These are phyloP conservation scores for Eubucco bourcierii DNA, from an alignment of 2,113 vertebrate genomes.

Conservation along the genomic window DNA sequence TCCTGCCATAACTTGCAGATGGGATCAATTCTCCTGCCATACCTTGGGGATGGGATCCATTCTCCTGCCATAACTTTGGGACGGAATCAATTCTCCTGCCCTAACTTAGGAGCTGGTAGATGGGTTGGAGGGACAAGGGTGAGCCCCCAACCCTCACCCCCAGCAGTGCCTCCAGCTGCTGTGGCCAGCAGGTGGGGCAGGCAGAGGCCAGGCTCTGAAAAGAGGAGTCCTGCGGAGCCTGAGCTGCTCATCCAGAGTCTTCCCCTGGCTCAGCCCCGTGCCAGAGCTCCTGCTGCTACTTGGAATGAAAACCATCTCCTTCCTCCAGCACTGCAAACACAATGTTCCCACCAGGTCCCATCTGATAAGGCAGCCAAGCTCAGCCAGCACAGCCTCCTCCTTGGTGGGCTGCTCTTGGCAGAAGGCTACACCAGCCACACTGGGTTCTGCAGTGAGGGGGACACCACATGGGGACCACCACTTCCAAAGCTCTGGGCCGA, in stretches of 20 bases:
- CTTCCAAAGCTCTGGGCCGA: not conserved
- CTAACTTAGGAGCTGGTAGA: not conserved
- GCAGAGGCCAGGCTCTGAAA: fast-evolving
- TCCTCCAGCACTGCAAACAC: not conserved
- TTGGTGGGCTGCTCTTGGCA: not conserved
- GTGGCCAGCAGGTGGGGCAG: not conserved
- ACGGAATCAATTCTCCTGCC: not conserved
- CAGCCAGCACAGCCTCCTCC: fast-evolving
- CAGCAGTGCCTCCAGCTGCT: not conserved
- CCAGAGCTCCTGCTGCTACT: not conserved
- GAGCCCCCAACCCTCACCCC: not conserved
- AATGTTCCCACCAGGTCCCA: not conserved
- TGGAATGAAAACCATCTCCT: not conserved
- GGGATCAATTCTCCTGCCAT: no score
- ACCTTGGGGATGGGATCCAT: no score
- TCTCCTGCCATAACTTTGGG: no score
- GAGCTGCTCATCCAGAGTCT: not conserved
- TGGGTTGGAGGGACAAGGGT: fast-evolving
- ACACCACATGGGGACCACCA: fast-evolving
- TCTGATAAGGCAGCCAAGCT: not conserved
- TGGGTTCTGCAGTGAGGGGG: not conserved
- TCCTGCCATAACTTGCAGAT: no score
- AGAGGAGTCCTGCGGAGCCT: fast-evolving
- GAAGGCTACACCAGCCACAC: not conserved
- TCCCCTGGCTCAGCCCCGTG: not conserved